These are phyloP conservation scores for Parasteatoda tepidariorum DNA, from an alignment of 1,140 invertebrate genomes.

Conservation along the genomic window DNA sequence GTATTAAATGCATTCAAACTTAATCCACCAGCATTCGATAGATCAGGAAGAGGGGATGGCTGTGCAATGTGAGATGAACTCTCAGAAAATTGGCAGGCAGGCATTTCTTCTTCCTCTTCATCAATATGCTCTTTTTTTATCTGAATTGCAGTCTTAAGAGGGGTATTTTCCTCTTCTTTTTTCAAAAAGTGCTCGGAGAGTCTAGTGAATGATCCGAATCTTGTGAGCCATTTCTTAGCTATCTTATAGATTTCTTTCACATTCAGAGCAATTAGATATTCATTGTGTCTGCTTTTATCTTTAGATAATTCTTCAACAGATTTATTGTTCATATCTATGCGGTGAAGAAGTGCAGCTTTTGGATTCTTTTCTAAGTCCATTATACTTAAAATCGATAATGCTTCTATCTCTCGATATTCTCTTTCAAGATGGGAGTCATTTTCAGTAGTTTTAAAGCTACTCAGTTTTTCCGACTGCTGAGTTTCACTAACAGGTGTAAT, in stretches of 20 bases:
- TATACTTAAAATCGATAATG: slow-evolving; percentile 22
- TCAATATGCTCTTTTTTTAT: slow-evolving; percentile 27
- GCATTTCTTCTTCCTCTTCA: not conserved
- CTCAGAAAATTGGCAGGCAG: slow-evolving; percentile 18
- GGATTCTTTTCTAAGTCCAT: slow-evolving; percentile 30
- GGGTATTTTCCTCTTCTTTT: not conserved
- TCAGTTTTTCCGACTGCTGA: not conserved
- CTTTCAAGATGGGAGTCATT: not conserved
- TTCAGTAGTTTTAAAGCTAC: not conserved
- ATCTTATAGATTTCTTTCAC: not conserved
- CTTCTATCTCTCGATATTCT: not conserved
- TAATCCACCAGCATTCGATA: not conserved
- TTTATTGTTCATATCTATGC: not conserved
- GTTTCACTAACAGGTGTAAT: no score
- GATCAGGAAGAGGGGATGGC: not conserved
- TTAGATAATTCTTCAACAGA: not conserved
- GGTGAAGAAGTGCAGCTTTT: not conserved
- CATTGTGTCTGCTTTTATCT: not conserved
- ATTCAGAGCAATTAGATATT: not conserved
- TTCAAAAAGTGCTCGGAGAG: slow-evolving; percentile 3
- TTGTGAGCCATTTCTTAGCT: not conserved
- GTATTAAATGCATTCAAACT: not conserved
- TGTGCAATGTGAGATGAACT: not conserved
- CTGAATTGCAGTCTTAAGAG: not conserved
- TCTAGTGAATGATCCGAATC: slow-evolving; percentile 1